Base-by-base conservation (phyloP, 2,888 invertebrate genomes). In the Himalopsyche anomala region DNA sequence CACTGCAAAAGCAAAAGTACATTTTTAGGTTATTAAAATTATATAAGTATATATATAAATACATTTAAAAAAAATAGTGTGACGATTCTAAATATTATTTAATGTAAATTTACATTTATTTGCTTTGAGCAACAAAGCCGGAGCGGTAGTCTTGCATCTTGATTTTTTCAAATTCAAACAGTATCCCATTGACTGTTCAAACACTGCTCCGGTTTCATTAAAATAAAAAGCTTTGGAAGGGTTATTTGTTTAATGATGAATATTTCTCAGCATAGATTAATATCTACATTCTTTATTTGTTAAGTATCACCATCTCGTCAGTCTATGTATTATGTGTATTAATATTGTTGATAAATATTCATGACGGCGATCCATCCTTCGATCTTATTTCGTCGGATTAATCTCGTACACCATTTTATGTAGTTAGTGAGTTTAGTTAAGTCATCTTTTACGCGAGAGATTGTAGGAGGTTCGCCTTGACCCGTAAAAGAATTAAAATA, bases 31-130 rank as follows among this genome's bases (percentile, higher is more conserved):
- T 62, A 62, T 62, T 62, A 62, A 62, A 62, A 62, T 62, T 62
- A 62, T 62, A 62, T 62, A 62, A 28, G 62, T 62, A 62, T 62
- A 62, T 42, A 42, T 62, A 62, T 62, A 62, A 62, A 62, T 62
- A 62, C 62, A 62, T 19, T 62, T 19, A 62, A 62, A 62, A 56
- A 62, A 62, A 62, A 62, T 62, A 62, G 62, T 62, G 62, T 62
- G 62, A 62, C 62, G 28, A 62, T 62, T 62, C 62, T 62, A 19
- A 62, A 62, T 62, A 62, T 62, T 62, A 62, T 62, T 62, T 62
- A 62, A 62, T 62, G 62, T 62, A 62, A 62, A 62, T 62, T 62
- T 62, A 62, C 15, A 19, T 62, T 62, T 62, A 62, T 19, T 62
- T 19, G 62, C 62, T 62, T 62, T 19, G 62, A 62, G 62, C 62